Evolutionary conservation across 2,113 vertebrate genomes (phyloP), one percentile per base, ranked within the genome.

Genomic region (Gambusia affinis): DNA sequence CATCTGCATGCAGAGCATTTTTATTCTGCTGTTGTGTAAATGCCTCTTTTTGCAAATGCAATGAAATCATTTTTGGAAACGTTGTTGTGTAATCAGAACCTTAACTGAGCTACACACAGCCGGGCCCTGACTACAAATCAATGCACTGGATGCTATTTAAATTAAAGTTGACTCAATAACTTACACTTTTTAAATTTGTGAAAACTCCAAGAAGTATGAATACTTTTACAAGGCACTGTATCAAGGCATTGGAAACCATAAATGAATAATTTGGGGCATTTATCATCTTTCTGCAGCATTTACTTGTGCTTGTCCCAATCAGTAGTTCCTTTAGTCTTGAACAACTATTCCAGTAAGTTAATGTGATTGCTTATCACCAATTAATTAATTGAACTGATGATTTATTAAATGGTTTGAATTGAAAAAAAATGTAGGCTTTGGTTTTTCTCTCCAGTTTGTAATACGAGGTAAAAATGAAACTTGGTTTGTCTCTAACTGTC

Each of bases 401-500:
- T 57, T 24, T 24, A 24, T 57, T 57, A n/a, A n/a, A 7, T n/a
- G 24, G 24, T n/a, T 17, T 47, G 44, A 10, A 3, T 24, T 8
- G 19, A 2, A n/a, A 8, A 57, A 57, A 22, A 10, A n/a, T 1
- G 8, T 57, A 57, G 17, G 24, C 8, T 17, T 57, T 57, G 51
- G 2, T 37, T 8, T 57, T 57, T 10, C 8, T 57, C 51, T 57
- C 51, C 44, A 19, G 14, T 17, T 47, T 47, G 17, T 17, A 47
- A 7, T 5, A 7, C 4, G 17, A 19, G 44, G 1, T 47, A n/a
- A 7, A 57, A 57, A 57, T 5, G 17, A 51, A 73, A 42, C 1
- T 22, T 57, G 57, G 70, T 73, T 69, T 74, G 79, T 67, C 67
- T 72, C 66, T 69, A 63, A 67, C 33, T 66, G 73, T 76, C 17